Conservation (phyloP, 2,113 vertebrate species). For the Naja naja region DNA sequence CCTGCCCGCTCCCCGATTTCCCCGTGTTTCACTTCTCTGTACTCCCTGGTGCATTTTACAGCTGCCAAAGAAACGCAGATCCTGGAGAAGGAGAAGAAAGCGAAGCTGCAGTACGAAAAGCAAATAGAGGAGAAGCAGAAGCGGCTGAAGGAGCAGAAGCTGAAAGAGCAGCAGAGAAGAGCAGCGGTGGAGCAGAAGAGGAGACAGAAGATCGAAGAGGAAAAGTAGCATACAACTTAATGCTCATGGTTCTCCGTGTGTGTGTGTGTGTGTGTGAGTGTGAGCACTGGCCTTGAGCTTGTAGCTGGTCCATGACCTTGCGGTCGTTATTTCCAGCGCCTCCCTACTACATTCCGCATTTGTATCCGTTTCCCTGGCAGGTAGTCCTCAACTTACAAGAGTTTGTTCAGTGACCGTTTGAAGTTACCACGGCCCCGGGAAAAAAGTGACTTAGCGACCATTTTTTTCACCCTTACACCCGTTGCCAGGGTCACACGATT, state of each 20-base stretch:
- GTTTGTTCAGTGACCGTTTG: not conserved
- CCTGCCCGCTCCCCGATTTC: not conserved
- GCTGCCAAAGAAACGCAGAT: constrained; percentile 86
- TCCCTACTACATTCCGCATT: not conserved
- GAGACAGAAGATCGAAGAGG: constrained; percentile 86
- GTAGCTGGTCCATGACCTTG: no score
- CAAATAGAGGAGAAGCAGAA: constrained; percentile 89
- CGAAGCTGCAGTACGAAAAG: constrained; percentile 86
- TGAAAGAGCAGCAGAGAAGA: constrained; percentile 87
- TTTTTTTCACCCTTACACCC: not conserved
- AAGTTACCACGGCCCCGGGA: no score
- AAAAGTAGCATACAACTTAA: constrained; percentile 72
- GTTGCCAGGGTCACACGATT: no score
- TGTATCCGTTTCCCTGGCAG: not conserved
- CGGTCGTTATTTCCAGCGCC: not conserved
- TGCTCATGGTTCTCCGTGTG: no score
- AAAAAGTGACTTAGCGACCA: not conserved
- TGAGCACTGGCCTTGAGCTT: not conserved
- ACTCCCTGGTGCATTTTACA: constrained; percentile 51
- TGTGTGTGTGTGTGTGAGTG: no score
- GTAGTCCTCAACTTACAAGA: no score
- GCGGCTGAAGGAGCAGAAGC: constrained; percentile 85
- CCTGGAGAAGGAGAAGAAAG: constrained; percentile 88
- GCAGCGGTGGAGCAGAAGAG: constrained; percentile 88
- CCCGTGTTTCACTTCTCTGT: not conserved